Percentiles rank a stretch among this genome's conserved stretches.
Conservation (phyloP, 2,888 invertebrate species). For the Netelia melanura region DNA sequence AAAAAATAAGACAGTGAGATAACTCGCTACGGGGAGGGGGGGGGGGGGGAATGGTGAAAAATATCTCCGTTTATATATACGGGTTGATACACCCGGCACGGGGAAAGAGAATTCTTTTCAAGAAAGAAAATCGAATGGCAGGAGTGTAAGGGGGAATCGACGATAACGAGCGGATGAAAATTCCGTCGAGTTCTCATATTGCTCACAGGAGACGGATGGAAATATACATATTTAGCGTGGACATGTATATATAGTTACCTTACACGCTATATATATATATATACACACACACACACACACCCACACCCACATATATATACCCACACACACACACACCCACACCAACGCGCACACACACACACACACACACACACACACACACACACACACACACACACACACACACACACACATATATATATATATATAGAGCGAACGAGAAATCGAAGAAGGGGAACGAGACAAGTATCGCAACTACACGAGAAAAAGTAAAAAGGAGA, state of each 20-base stretch:
- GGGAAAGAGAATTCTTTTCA: not conserved
- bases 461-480: conserved; percentile 4
- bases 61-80: not conserved
- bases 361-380: too few species aligned
- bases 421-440: conserved; percentile 9
- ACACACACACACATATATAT: not conserved
- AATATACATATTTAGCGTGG: conserved; percentile 13
- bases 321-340: too few species aligned
- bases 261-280: conserved; percentile 5
- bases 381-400: too few species aligned
- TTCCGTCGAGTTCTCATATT: conserved; percentile 24
- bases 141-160: not conserved
- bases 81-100: conserved; percentile 2
- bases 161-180: not conserved
- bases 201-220: conserved; percentile 13
- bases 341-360: too few species aligned
- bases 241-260: conserved; percentile 1
- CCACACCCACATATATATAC: too few species aligned
- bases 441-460: not conserved
- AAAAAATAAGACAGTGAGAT: conserved; percentile 56
- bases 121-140: not conserved
- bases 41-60: too few species aligned
- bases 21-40: conserved; percentile 24
- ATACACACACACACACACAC: not conserved
- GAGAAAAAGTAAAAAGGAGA: conserved; percentile 7